Evolutionary conservation across 2,797 vertebrate genomes (phyloP).

Genomic region (Pachyuromys duprasi): DNA sequence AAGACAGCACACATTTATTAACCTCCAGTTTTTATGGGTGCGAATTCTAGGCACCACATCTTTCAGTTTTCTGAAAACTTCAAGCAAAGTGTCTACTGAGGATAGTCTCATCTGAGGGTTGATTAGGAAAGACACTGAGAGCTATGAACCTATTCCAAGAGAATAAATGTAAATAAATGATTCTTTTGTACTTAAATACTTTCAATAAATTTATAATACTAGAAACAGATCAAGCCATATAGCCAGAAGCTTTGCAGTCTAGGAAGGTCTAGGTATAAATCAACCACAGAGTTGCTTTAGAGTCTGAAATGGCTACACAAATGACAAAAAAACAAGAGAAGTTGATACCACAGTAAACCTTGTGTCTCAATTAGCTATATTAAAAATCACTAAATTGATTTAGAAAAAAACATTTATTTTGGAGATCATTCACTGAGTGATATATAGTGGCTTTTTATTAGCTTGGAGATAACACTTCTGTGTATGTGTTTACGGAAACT

Average conservation of each 20-base stretch:
- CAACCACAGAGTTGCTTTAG: background rate
- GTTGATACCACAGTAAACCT: background rate
- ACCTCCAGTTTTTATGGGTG: background rate
- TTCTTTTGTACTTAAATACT: background rate
- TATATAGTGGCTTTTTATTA: background rate
- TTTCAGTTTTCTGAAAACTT: background rate
- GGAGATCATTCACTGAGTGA: background rate
- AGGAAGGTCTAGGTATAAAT: background rate
- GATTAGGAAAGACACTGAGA: background rate
- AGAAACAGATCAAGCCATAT: background rate
- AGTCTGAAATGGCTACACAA: background rate
- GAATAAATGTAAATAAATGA: background rate
- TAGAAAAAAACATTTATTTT: background rate
- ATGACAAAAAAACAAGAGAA: background rate
- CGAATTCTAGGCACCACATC: background rate
- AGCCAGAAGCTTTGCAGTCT: background rate
- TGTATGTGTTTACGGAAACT: background rate
- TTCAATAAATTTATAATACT: background rate
- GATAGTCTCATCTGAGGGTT: background rate
- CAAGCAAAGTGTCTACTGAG: background rate
- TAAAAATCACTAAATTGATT: background rate
- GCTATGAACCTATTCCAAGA: no score
- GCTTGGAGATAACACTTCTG: background rate
- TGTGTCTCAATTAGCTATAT: background rate
- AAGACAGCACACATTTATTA: background rate